These are phyloP conservation scores for Diplodus sargus DNA, from an alignment of 2,797 vertebrate genomes.

Conservation along the genomic window DNA sequence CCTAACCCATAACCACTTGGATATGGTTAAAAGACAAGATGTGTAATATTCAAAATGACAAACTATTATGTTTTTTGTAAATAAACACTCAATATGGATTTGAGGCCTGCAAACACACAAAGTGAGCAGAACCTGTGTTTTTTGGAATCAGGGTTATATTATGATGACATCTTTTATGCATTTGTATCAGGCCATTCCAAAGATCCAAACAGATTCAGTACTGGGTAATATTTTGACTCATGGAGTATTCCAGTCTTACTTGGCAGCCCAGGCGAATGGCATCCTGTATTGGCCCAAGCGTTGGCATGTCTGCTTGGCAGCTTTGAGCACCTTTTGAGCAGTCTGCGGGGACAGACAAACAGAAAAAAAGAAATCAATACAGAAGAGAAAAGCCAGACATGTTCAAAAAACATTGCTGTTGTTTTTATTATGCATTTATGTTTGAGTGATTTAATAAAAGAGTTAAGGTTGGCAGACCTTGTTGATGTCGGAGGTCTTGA, in stretches of 20 bases:
- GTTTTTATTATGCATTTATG: rapidly evolving
- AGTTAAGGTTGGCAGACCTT: conserved; percentile 83
- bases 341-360: conserved; percentile 81
- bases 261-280: conserved; percentile 98
- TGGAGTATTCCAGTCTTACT: conserved; percentile 84
- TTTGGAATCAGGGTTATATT: no score
- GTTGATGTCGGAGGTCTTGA: conserved; percentile 91
- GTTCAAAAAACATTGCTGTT: not conserved
- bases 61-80: no score
- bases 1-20: no score
- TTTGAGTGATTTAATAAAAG: not conserved
- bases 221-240: conserved; percentile 8
- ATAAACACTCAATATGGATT: no score
- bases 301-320: conserved; percentile 94
- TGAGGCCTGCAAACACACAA: no score
- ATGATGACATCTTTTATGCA: not conserved
- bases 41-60: no score
- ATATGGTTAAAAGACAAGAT: no score
- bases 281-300: conserved; percentile 95
- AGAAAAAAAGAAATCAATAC: conserved; percentile 7
- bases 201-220: conserved; percentile 32
- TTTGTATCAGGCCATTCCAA: not conserved
- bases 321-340: conserved; percentile 96
- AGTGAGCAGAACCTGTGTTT: no score
- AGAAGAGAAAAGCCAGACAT: not conserved